A percentile compares a stretch with the other conserved stretches of the same genome.
These are phyloP conservation scores for Nothocercus nigrocapillus DNA, from an alignment of 2,113 vertebrate genomes.

Conservation along the genomic window DNA sequence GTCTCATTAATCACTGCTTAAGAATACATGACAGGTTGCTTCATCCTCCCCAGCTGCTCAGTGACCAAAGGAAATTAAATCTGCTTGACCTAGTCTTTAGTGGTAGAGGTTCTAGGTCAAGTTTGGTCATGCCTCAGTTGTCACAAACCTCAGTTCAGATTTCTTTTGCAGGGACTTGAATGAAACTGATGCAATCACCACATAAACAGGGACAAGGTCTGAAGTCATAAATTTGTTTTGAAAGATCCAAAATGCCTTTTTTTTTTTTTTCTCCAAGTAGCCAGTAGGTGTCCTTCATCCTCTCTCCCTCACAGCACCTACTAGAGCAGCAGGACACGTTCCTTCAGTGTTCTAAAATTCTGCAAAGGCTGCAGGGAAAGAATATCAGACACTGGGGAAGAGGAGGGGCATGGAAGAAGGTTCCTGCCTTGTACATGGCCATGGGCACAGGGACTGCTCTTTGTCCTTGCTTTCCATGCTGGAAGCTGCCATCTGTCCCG, in stretches of 20 bases:
- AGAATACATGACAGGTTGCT: slow-evolving; percentile 25
- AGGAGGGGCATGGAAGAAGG: not conserved
- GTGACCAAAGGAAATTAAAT: slow-evolving; percentile 1
- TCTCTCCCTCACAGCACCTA: not conserved
- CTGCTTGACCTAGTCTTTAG: not conserved
- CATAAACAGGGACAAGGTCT: not conserved
- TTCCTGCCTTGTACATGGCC: not conserved
- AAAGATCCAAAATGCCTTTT: not conserved
- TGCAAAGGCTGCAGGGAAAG: not conserved
- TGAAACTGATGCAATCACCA: not conserved
- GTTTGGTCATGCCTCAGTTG: not conserved
- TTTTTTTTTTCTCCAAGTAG: not conserved
- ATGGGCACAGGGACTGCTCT: not conserved
- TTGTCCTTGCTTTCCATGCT: not conserved
- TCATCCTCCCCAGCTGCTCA: slow-evolving; percentile 14
- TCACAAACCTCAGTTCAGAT: not conserved
- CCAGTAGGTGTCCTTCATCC: too few relatives aligned
- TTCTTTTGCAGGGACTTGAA: not conserved
- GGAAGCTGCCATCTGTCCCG: slow-evolving; percentile 8
- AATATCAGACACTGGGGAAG: not conserved
- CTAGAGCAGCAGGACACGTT: not conserved
- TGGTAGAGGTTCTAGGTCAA: not conserved
- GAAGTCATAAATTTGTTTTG: not conserved
- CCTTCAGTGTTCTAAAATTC: not conserved
- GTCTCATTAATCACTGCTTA: slow-evolving; percentile 22